Base-by-base conservation (phyloP, 1,140 invertebrate genomes). In the Drosophila navojoa region DNA sequence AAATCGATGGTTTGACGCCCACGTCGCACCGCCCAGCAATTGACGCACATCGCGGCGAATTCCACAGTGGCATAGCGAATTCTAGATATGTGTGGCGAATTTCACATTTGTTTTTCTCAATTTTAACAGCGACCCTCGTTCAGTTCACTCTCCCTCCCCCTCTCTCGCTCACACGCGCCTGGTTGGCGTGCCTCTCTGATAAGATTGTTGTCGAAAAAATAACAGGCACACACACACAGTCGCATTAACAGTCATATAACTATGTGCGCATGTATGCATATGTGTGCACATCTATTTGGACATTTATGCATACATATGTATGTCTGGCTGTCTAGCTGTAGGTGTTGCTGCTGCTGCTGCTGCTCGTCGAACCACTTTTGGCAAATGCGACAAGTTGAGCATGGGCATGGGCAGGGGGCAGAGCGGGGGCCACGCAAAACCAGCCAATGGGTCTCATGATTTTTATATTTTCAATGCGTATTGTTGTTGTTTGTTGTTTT, bases 181-280 rank as follows among this genome's bases (percentile, higher is more conserved):
- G 9, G 49, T 50, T 16, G 6, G 49, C n/a, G 27, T 15, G 50
- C 10, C 58, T 40, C 50, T 64, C 61, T 76, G 81, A 89, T 86
- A 86, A 86, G 82, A 79, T 87, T 87, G 84, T 79, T 74, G 68
- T 70, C 66, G 44, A 86, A 81, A 81, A 70, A 71, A 67, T 5
- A 62, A 45, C 27, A 29, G 27, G 35, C 22, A 68, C 64, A 45
- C 74, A 69, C 67, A 63, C 52, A n/a, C 57, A 19, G 11, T n/a
- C 19, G 45, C 45, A 64, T 62, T 72, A 72, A 72, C 79, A 60
- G 63, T 19, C 53, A 60, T 72, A 72, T 60, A 79, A 69, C 72
- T 69, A 67, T 50, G 63, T 64, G 29, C 64, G 16, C 32, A 62
- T 42, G 40, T 38, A 55, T 58, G 19, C 6, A 61, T n/a, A 50